Base-by-base conservation (phyloP, 2,888 invertebrate species). In the Eilema depressum region DNA sequence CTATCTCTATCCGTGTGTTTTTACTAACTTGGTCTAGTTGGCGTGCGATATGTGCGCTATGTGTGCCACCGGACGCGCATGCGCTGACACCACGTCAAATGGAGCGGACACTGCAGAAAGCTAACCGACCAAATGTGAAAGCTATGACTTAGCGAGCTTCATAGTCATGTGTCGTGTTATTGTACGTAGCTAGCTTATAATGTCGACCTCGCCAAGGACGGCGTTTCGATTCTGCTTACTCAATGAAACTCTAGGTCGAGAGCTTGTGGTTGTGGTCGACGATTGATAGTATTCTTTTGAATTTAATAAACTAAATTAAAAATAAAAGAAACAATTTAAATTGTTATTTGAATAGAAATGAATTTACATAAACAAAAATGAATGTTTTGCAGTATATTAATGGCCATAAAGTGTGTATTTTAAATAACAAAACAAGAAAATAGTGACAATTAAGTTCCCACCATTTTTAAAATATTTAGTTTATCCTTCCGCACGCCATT, bases 1-100 rank as follows among this genome's bases (percentile, higher is more conserved):
- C 86, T 77, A 74, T 80, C 81, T 84, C 83, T 80, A 86, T 88
- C 86, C 93, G 92, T 92, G 85, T 89, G 92, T 94, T 94, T 94
- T 94, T 95, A 87, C 91, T 83, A 84, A 85, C 85, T 80, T 90
- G 93, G 89, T 93, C 94, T 88, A 93, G 90, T 93, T 93, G 90
- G 80, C 78, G 95, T 95, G 95, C 94, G 89, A 94, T 95, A 95
- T 94, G 95, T 90, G 77, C 82, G 93, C 91, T 93, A 95, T 95
- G 92, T 94, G 86, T 93, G 95, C 89, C 92, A 90, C 92, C 95
- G 95, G 95, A 95, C 93, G 92, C 90, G 87, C 89, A 86, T 86
- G 87, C 88, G 84, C 74, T 81, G 81, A 88, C 85, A 85, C 85
- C 84, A 78, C 86, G 88, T 90, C 93, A 94, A 95, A 94, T 94